These are phyloP conservation scores for Myiozetetes cayanensis DNA, from an alignment of 2,113 vertebrate species.

Conservation along the genomic window DNA sequence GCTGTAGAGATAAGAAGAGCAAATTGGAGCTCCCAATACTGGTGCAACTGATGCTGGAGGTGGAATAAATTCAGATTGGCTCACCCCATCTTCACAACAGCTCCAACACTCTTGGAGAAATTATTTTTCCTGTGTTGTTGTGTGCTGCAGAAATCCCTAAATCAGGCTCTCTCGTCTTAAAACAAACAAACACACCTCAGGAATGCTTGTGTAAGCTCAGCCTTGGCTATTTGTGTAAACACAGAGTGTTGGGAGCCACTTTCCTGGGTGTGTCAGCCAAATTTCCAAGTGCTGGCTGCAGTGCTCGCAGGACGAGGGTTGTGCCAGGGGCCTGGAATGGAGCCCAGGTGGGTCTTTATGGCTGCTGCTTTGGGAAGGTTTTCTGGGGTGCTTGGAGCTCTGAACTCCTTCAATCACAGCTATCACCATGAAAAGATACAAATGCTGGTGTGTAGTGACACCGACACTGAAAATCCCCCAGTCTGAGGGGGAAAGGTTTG, in stretches of 20 bases:
- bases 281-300: background rate
- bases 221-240: background rate
- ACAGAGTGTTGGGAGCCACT: background rate
- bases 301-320: background rate
- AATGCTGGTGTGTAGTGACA: background rate
- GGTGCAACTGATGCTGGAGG: background rate
- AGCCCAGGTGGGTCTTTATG: background rate
- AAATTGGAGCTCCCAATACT: background rate
- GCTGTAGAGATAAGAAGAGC: background rate
- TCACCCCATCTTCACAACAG: background rate
- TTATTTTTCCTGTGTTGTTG: background rate
- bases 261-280: background rate
- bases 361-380: background rate
- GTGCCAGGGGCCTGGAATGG: background rate
- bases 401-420: background rate
- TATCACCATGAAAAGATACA: rapidly evolving
- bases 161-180: background rate
- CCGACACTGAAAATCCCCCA: background rate
- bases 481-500: background rate
- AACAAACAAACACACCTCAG: background rate
- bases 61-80: background rate
- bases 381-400: background rate
- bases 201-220: background rate
- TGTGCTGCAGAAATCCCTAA: background rate
- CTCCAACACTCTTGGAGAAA: background rate